Conservation (phyloP, 2,113 vertebrate genomes). For the Ochotona curzoniae region DNA sequence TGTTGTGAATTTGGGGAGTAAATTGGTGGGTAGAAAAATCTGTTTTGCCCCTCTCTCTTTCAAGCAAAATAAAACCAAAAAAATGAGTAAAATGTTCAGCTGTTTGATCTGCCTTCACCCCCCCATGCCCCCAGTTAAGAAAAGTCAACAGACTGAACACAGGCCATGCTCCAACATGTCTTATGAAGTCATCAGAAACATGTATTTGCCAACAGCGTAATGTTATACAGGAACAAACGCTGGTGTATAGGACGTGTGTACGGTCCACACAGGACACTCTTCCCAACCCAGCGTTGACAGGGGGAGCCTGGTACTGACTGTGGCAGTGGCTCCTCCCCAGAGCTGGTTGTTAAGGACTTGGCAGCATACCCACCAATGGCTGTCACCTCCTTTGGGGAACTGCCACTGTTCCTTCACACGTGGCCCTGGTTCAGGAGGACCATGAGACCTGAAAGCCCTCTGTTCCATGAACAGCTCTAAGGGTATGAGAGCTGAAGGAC, state of each 20-base stretch:
- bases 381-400: not conserved
- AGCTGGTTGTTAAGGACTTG: not conserved
- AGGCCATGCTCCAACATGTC: not conserved
- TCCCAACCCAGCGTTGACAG: accelerated
- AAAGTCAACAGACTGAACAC: not conserved
- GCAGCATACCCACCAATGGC: not conserved
- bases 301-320: not conserved
- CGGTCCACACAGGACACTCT: accelerated
- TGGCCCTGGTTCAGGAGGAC: not conserved
- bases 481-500: not conserved
- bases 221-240: not conserved
- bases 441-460: not conserved
- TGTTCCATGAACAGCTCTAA: no score
- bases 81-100: no score
- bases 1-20: no score
- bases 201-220: not conserved
- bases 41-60: no score
- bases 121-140: not conserved
- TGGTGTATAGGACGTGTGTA: accelerated
- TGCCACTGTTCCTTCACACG: not conserved
- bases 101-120: no score
- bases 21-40: no score
- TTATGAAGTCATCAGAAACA: not conserved
- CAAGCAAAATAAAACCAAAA: no score
- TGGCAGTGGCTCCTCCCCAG: not conserved